Evolutionary conservation across 2,113 vertebrate species (phyloP).

Genomic region (Varanus komodoensis): DNA sequence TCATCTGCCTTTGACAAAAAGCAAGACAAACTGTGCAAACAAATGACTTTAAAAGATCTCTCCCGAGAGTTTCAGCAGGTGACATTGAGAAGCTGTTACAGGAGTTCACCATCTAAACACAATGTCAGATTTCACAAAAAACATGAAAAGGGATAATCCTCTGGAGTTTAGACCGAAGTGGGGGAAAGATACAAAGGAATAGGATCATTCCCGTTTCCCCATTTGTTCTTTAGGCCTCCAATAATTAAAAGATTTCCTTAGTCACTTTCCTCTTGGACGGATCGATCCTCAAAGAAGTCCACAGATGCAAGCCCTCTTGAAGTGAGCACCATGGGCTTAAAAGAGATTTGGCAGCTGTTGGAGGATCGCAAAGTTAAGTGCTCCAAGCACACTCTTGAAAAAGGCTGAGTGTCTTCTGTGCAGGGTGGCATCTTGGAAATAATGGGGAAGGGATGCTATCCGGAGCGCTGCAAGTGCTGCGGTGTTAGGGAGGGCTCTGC

Average conservation of each 20-base stretch:
- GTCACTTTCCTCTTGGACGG: neutral
- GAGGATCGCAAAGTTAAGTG: neutral
- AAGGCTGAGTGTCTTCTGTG: neutral
- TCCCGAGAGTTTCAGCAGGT: neutral
- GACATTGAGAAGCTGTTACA: neutral
- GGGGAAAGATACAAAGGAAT: constrained; percentile 1
- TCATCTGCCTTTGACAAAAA: constrained; percentile 11
- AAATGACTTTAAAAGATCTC: constrained; percentile 10
- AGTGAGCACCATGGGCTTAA: neutral
- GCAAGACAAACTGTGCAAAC: neutral
- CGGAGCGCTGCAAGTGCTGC: neutral
- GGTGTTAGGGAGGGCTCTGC: neutral
- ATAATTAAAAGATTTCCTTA: neutral
- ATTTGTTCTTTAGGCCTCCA: constrained; percentile 3
- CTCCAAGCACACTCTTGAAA: neutral
- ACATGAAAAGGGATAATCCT: constrained; percentile 18
- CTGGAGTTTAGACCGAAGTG: neutral
- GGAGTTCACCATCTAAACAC: neutral
- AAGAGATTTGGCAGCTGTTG: neutral
- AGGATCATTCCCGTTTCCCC: neutral
- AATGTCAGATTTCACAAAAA: constrained; percentile 29
- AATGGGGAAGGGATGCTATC: neutral
- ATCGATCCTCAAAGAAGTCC: neutral
- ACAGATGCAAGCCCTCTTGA: neutral
- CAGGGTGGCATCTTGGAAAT: neutral